Conservation (phyloP, 2,797 vertebrate species). For the Discoglossus pictus region DNA sequence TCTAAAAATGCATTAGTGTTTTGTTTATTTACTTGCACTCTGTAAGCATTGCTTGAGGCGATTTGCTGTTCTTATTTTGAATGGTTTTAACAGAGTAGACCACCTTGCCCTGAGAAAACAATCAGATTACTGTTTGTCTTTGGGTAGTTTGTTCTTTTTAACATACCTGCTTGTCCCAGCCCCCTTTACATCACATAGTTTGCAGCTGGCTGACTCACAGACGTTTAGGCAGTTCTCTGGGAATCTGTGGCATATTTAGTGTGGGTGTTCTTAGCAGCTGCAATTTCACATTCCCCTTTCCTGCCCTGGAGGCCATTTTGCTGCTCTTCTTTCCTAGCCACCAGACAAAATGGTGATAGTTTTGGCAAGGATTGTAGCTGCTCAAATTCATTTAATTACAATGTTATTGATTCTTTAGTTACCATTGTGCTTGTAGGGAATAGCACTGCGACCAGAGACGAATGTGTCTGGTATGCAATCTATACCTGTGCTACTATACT, state of each 20-base stretch:
- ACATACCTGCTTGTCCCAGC: constrained; percentile 9
- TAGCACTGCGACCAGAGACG: constrained; percentile 1
- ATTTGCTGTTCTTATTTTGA: background rate
- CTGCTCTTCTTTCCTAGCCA: background rate
- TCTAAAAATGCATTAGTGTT: background rate
- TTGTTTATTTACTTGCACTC: background rate
- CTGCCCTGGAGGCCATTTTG: constrained; percentile 45
- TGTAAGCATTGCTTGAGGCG: background rate
- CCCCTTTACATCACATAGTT: background rate
- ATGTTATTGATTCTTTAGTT: too few relatives aligned
- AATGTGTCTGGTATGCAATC: background rate
- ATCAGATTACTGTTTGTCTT: background rate
- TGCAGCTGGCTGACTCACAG: constrained; percentile 36
- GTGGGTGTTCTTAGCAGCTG: constrained; percentile 42
- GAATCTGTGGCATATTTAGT: constrained; percentile 7
- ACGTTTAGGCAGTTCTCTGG: constrained; percentile 7
- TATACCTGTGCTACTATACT: too few relatives aligned
- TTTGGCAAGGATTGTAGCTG: background rate
- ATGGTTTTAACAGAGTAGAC: too few relatives aligned
- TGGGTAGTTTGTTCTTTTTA: constrained; percentile 13
- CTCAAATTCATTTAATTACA: background rate
- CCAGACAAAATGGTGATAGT: constrained; percentile 15
- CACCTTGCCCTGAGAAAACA: background rate
- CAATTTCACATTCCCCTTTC: constrained; percentile 2
- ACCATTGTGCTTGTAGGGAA: constrained; percentile 18